phyloP scores from a whole-genome alignment of 1,140 invertebrate genomes.

The Drosophila arizonae region DNA sequence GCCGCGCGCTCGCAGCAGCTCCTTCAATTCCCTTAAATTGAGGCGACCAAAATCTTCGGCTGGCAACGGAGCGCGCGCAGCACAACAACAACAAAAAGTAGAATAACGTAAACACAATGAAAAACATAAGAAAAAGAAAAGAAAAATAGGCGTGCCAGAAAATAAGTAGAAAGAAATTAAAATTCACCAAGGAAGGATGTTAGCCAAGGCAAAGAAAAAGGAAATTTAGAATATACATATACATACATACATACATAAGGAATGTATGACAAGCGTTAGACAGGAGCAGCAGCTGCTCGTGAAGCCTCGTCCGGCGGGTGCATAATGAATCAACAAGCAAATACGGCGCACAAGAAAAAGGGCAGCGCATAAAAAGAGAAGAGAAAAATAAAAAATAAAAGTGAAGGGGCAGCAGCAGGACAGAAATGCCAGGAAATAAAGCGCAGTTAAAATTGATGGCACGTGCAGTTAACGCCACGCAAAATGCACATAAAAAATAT shows the following conservation, averaged over 20 bases:
- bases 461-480: constrained; percentile 74
- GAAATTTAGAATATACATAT: background rate
- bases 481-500: constrained; percentile 75
- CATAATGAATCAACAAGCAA: constrained; percentile 60
- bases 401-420: constrained; percentile 8
- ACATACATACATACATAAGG: background rate
- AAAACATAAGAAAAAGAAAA: constrained; percentile 29
- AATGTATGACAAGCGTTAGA: background rate
- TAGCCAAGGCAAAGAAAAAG: constrained; percentile 24
- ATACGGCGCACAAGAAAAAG: constrained; percentile 26
- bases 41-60: constrained; percentile 59
- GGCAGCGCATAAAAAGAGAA: constrained; percentile 25
- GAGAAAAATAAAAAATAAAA: constrained; percentile 40
- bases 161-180: constrained; percentile 59
- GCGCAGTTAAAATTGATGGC: constrained; percentile 75
- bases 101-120: constrained; percentile 21
- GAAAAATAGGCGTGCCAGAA: constrained; percentile 54
- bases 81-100: background rate
- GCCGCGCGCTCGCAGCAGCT: constrained; percentile 62
- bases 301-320: constrained; percentile 2
- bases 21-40: constrained; percentile 65
- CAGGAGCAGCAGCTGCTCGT: constrained; percentile 6
- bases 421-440: constrained; percentile 47
- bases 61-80: constrained; percentile 12
- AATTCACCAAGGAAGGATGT: constrained; percentile 45